Evolutionary conservation across 2,888 invertebrate species (phyloP).

Genomic region (Phasia obesa): DNA sequence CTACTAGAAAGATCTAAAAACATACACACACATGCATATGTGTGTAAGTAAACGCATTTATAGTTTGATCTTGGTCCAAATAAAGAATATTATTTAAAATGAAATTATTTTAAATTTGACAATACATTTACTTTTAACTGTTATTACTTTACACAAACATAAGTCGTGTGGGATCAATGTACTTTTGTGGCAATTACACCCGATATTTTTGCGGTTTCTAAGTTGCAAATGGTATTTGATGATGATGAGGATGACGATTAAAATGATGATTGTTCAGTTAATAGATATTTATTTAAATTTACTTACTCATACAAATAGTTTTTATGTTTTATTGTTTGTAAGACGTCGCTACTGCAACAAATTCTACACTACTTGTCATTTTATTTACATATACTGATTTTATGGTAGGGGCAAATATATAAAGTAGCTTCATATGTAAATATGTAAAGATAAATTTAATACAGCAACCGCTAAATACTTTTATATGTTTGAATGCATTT

Average conservation of each 20-base stretch:
- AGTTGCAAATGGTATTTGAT: constrained; percentile 26
- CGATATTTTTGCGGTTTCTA: constrained; percentile 64
- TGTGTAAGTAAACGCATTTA: too few relatives aligned
- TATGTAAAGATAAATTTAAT: background rate
- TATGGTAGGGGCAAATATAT: background rate
- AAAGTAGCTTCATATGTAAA: constrained; percentile 1
- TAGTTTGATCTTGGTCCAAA: too few relatives aligned
- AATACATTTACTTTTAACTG: background rate
- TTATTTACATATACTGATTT: constrained; percentile 17
- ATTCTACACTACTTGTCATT: background rate
- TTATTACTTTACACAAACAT: background rate
- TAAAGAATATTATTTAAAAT: background rate
- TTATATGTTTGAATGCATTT: background rate
- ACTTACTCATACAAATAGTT: background rate
- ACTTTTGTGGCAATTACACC: constrained; percentile 75
- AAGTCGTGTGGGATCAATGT: constrained; percentile 74
- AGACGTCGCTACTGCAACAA: constrained; percentile 18
- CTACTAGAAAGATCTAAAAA: background rate
- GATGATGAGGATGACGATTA: constrained; percentile 25
- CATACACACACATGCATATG: too few relatives aligned
- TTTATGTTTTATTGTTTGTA: background rate
- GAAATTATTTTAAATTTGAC: background rate
- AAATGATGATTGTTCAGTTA: constrained; percentile 45
- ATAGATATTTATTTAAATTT: constrained; percentile 53
- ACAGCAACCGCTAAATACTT: background rate